A percentile compares a stretch with the other conserved stretches of the same genome.
Conservation (phyloP, 2,797 vertebrate genomes). For the Eulemur rubriventer region DNA sequence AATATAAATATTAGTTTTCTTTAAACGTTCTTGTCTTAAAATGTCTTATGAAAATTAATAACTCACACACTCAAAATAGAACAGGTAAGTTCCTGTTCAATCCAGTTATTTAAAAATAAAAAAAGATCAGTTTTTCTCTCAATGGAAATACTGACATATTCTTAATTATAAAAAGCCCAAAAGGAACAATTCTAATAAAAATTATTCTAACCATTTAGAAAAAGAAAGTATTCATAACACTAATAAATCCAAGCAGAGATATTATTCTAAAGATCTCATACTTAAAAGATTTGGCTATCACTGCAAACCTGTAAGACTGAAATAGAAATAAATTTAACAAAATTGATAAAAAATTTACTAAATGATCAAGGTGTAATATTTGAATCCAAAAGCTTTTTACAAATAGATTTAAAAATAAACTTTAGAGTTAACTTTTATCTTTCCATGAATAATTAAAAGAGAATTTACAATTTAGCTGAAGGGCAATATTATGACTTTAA, state of each 20-base stretch:
- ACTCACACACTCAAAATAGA: background rate
- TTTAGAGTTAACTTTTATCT: slow-evolving; percentile 34
- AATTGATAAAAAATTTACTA: background rate
- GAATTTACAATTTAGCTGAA: slow-evolving; percentile 55
- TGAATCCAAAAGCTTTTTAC: background rate
- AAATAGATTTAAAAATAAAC: slow-evolving; percentile 20
- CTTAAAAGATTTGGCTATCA: slow-evolving; percentile 37
- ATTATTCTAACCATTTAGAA: slow-evolving; percentile 56
- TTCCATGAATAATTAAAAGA: slow-evolving; percentile 39
- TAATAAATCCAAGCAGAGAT: slow-evolving; percentile 57
- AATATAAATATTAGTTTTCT: slow-evolving; percentile 22
- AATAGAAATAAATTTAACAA: slow-evolving; percentile 38
- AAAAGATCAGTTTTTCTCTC: slow-evolving; percentile 37
- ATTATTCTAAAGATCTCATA: slow-evolving; percentile 24
- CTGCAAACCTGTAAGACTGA: slow-evolving; percentile 17
- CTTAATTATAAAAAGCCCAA: slow-evolving; percentile 29
- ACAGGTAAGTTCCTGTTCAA: slow-evolving; percentile 53
- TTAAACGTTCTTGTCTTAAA: slow-evolving; percentile 32
- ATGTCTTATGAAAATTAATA: slow-evolving; percentile 43
- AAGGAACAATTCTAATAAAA: slow-evolving; percentile 45
- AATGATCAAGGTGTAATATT: slow-evolving; percentile 1
- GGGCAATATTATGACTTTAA: slow-evolving; percentile 20
- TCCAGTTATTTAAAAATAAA: slow-evolving; percentile 44
- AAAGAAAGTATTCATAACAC: slow-evolving; percentile 45
- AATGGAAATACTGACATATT: slow-evolving; percentile 35